phyloP scores from a whole-genome alignment of 2,797 vertebrate species.

The Argyrosomus regius region DNA sequence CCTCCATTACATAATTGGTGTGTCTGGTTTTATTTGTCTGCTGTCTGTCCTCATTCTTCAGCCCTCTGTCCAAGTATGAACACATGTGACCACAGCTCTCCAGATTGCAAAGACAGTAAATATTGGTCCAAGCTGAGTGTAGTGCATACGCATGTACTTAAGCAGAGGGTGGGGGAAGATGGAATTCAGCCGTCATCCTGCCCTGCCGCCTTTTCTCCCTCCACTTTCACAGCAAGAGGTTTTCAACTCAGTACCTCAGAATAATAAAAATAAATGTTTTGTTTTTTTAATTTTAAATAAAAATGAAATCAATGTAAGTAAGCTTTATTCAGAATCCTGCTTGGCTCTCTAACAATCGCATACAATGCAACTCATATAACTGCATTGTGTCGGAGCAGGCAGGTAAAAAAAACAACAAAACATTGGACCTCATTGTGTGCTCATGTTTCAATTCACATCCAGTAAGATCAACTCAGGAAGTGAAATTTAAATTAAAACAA shows the following conservation, averaged over 20 bases:
- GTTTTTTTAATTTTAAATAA: background rate
- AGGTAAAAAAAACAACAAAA: background rate
- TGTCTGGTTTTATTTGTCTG: slow-evolving; percentile 47
- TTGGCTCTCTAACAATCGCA: slow-evolving; percentile 35
- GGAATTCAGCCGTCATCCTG: slow-evolving; percentile 15
- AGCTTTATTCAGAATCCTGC: slow-evolving; percentile 24
- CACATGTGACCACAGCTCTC: slow-evolving; percentile 30
- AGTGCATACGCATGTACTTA: background rate
- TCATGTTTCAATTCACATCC: slow-evolving; percentile 52
- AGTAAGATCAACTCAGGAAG: slow-evolving; percentile 78
- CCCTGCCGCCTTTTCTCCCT: background rate
- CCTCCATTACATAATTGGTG: slow-evolving; percentile 16
- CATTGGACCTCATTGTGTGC: slow-evolving; percentile 23
- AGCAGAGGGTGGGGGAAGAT: slow-evolving; percentile 33
- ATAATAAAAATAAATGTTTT: background rate
- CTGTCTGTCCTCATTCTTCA: slow-evolving; percentile 36
- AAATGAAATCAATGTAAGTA: slow-evolving; percentile 18
- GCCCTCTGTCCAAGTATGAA: slow-evolving; percentile 44
- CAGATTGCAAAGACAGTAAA: slow-evolving; percentile 26
- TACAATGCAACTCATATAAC: background rate
- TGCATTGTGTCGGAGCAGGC: background rate
- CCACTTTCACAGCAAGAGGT: slow-evolving; percentile 42
- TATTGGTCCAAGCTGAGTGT: slow-evolving; percentile 3
- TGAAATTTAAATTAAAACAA: slow-evolving; percentile 54
- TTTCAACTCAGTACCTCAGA: slow-evolving; percentile 49